Percentiles rank a stretch among this genome's conserved stretches.
Conservation (phyloP, 1,140 invertebrate genomes). For the Trachymyrmex septentrionalis region DNA sequence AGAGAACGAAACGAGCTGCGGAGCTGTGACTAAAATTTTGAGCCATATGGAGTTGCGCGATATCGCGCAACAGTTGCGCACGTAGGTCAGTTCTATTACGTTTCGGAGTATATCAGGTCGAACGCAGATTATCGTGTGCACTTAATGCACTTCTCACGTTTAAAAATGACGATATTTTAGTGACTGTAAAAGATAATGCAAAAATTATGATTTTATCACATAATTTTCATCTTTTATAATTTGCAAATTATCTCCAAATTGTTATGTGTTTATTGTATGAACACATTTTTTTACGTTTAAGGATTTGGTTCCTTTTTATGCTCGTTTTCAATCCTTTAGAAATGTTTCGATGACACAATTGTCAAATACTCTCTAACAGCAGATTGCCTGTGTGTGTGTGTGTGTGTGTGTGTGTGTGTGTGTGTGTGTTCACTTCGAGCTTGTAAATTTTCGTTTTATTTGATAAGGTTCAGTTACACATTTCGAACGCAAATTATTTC, state of each 20-base stretch:
- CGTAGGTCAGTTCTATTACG: slow-evolving; percentile 70
- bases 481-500: slow-evolving; percentile 17
- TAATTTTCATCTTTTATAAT: too few species aligned
- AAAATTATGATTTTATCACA: neutral
- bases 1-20: slow-evolving; percentile 7
- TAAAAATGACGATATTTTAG: slow-evolving; percentile 12
- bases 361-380: neutral
- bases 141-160: neutral
- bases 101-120: neutral
- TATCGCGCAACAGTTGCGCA: slow-evolving; percentile 71
- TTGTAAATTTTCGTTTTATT: slow-evolving; percentile 18
- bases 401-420: too few species aligned
- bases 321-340: neutral
- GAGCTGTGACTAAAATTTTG: slow-evolving; percentile 21
- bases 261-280: neutral
- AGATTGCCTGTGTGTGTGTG: neutral
- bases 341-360: neutral
- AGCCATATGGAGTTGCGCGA: slow-evolving; percentile 11
- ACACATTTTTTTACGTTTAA: neutral
- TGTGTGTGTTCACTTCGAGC: neutral
- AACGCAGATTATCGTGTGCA: neutral
- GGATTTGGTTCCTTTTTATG: neutral
- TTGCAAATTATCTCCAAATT: neutral
- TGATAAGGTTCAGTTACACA: neutral
- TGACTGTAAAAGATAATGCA: neutral